phyloP scores from a whole-genome alignment of 2,797 vertebrate species.

The Leucoraja ocellata region DNA sequence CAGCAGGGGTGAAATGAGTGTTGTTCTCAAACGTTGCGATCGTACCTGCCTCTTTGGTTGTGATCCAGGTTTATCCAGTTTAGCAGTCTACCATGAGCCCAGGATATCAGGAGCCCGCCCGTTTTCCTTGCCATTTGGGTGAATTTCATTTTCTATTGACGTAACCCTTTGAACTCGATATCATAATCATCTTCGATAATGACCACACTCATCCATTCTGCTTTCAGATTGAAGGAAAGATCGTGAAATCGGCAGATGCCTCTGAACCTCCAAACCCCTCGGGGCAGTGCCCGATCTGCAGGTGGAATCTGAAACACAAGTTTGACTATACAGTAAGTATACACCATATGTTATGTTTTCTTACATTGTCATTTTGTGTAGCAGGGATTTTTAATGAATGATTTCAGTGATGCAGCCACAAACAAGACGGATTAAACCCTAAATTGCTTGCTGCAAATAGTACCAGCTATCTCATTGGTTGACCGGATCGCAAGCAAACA shows the following conservation, averaged over 20 bases:
- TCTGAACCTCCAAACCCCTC: slow-evolving; percentile 76
- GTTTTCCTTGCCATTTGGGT: slow-evolving; percentile 53
- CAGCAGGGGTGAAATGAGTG: no score
- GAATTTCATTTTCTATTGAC: slow-evolving; percentile 46
- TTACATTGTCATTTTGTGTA: background rate
- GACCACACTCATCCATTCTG: slow-evolving; percentile 39
- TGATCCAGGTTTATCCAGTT: no score
- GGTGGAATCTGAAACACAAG: slow-evolving; percentile 91
- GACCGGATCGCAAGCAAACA: no score
- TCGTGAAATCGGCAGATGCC: slow-evolving; percentile 48
- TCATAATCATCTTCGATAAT: background rate
- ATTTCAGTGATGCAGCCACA: background rate
- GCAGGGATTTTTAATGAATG: background rate
- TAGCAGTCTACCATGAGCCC: slow-evolving; percentile 44
- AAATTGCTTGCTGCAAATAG: background rate
- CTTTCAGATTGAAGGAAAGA: slow-evolving; percentile 74
- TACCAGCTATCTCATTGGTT: background rate
- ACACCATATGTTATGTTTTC: background rate
- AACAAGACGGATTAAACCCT: background rate
- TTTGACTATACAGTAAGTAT: slow-evolving; percentile 80
- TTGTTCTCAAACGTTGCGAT: no score
- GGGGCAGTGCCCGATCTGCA: slow-evolving; percentile 89
- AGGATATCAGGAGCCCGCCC: slow-evolving; percentile 42
- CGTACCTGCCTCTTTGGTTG: no score
- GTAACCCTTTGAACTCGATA: background rate